These are phyloP conservation scores for Apotomis turbidana DNA, from an alignment of 2,888 invertebrate species.

Conservation along the genomic window DNA sequence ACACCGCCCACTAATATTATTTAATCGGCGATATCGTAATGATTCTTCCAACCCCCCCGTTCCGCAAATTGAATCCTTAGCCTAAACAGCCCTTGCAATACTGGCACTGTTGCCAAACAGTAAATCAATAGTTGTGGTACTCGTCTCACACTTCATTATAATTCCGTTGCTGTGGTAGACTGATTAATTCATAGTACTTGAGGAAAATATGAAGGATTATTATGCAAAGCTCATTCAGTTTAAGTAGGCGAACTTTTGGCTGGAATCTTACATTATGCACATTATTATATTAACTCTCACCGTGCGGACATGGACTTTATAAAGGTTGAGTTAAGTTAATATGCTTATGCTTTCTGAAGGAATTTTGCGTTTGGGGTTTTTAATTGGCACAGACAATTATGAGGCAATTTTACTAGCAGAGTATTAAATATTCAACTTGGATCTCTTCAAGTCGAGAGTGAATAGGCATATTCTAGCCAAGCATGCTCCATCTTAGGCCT, in stretches of 20 bases:
- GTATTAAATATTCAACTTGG: too few species aligned
- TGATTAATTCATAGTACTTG: conserved; percentile 41
- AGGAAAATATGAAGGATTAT: conserved; percentile 39
- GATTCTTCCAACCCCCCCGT: not conserved
- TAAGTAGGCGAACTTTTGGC: conserved; percentile 36
- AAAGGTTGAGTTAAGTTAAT: not conserved
- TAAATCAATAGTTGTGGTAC: conserved; percentile 29
- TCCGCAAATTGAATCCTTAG: conserved; percentile 18
- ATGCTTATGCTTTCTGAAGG: not conserved
- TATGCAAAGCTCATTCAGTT: conserved; percentile 41
- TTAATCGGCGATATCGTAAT: too few species aligned
- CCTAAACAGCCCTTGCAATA: conserved; percentile 15
- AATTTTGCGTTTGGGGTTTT: not conserved
- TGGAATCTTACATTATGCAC: conserved; percentile 35
- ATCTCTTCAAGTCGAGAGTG: too few species aligned
- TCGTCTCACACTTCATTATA: conserved; percentile 27
- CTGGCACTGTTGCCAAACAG: conserved; percentile 9
- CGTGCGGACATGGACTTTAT: not conserved
- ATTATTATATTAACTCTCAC: conserved; percentile 9
- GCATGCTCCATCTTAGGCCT: too few species aligned
- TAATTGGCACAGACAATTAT: too few species aligned
- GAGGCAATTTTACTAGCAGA: too few species aligned
- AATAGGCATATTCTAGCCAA: too few species aligned
- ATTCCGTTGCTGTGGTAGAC: conserved; percentile 25
- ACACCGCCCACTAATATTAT: too few species aligned